Evolutionary conservation across 2,888 invertebrate species (phyloP), one percentile per base, ranked within the genome.

Genomic region (Mythimna impura): DNA sequence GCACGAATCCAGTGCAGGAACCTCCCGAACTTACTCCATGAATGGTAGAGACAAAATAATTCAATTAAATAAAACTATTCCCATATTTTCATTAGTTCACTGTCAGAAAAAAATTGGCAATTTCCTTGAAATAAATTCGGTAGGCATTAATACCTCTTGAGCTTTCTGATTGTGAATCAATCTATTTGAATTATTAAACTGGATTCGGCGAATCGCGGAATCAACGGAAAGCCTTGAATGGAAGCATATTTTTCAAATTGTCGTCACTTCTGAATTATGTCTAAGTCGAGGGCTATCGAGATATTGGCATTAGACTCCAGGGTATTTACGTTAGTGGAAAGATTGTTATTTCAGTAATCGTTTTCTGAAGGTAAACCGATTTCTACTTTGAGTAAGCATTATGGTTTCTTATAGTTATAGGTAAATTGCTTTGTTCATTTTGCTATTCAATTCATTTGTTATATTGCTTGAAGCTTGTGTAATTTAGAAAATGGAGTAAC

Each of bases 111-210:
- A 22, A 64, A 60, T 67, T 34, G 36, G n/a, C 25, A 62, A 74
- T 64, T 64, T 60, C n/a, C n/a, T 63, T 17, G 36, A 30, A 14
- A 61, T 61, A 70, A 63, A 67, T 10, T 69, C 43, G 10, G 20
- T 14, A 73, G 30, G 10, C 54, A 30, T 14, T 47, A 58, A 66
- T 40, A 71, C 47, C 67, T 55, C 12, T 40, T 25, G 30, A 61
- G 12, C 20, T 9, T 58, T 68, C 12, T 47, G 30, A 80, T 40
- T 66, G 34, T 68, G 50, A 75, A 67, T 76, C 60, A 73, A 78
- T n/a, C 25, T 50, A 47, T 61, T 66, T 70, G 43, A 79, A 79
- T 66, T 5, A 55, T 67, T n/a, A 52, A 47, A 64, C 12, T 60
- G n/a, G 22, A 12, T 47, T 61, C 52, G 2, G 10, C 10, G 50